phyloP scores from a whole-genome alignment of 2,888 invertebrate species.

The Thera britannica region DNA sequence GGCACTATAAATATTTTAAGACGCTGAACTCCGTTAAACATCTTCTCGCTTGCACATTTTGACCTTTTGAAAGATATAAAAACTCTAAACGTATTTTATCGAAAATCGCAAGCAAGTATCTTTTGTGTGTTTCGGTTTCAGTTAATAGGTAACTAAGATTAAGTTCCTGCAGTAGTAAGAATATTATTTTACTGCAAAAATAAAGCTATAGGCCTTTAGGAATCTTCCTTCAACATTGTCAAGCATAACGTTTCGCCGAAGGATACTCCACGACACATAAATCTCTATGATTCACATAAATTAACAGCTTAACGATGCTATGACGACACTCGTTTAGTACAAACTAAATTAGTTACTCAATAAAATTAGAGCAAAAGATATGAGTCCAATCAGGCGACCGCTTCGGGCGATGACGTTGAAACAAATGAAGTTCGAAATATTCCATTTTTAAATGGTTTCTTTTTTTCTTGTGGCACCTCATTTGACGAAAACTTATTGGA shows the following conservation, averaged over 20 bases:
- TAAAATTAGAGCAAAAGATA: conserved; percentile 72
- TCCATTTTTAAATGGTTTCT: neutral
- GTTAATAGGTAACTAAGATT: neutral
- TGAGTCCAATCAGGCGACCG: conserved; percentile 48
- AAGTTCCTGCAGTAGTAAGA: neutral
- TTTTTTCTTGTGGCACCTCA: neutral
- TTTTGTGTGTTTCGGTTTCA: too few relatives aligned
- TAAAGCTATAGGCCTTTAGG: neutral
- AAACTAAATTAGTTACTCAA: conserved; percentile 61
- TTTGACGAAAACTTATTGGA: neutral
- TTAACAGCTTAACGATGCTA: conserved; percentile 69
- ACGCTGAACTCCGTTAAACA: too few relatives aligned
- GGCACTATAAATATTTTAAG: too few relatives aligned
- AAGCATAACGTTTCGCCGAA: conserved; percentile 54
- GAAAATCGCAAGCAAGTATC: too few relatives aligned
- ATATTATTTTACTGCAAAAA: neutral
- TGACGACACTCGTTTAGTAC: conserved; percentile 46
- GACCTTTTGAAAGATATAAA: too few relatives aligned
- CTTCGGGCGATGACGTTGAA: conserved; percentile 37
- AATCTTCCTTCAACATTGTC: conserved; percentile 51
- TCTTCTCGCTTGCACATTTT: too few relatives aligned
- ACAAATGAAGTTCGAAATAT: conserved; percentile 1
- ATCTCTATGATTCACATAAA: conserved; percentile 73
- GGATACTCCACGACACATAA: conserved; percentile 65
- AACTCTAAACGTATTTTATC: too few relatives aligned